Base-by-base conservation (phyloP, 2,113 vertebrate genomes). In the Spea multiplicata region DNA sequence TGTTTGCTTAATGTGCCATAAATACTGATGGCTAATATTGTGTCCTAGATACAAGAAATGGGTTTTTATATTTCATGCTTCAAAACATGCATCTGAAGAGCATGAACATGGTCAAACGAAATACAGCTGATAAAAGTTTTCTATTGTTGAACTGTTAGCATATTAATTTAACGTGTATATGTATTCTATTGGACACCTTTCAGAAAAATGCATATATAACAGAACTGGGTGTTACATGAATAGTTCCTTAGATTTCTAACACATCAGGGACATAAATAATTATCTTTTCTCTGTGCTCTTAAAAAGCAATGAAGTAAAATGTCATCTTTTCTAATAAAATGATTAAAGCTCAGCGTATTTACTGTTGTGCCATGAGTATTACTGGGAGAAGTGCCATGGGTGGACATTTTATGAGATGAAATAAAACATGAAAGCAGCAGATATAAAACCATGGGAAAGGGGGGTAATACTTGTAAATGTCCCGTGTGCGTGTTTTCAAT, bases 361-460 rank as follows among this genome's bases (percentile, higher is more conserved):
- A 52, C 13, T 50, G 17, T 17, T 13, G 47, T 50, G 45, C 47
- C 48, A 1, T n/a, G 48, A 14, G 67, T 6, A 8, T 52, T 70
- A 16, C 67, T 50, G 67, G 67, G 16, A 70, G 67, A 8, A n/a
- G 16, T 70, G 67, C 47, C 67, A 70, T 70, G 67, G 8, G 48
- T 48, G 48, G 47, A 70, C 44, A 47, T 68, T 48, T 47, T 47
- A 46, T 0, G 45, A 68, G 66, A 68, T 14, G 67, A 46, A 50
- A 70, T 64, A 64, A 64, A 64, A 64, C 30, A 64, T 70, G 67
- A 70, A 70, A 52, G 50, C 3, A 70, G 17, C 67, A 70, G 46
- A 49, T 70, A 70, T 49, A 50, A 70, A 70, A 50, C 46, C 49
- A 49, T 16, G 13, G 14, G n/a, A 50, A 68, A 14, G 5, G 30